Evolutionary conservation across 2,113 vertebrate species (phyloP), one percentile per base, ranked within the genome.

Genomic region (Bubalus kerabau): DNA sequence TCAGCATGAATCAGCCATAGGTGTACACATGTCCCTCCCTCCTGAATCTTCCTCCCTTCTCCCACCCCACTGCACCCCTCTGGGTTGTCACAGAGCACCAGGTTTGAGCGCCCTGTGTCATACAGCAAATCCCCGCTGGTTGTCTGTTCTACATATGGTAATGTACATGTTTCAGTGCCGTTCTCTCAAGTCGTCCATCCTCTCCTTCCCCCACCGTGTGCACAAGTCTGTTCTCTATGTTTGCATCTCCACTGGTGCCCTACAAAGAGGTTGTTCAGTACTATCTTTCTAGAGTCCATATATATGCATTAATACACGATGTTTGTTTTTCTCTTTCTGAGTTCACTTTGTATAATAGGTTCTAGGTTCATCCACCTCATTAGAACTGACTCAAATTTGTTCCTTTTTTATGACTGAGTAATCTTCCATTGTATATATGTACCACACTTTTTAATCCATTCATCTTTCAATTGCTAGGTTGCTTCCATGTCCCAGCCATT

Each of bases 31-130:
- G 10, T 71, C 19, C 9, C 10, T 40, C n/a, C n/a, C 5, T 40
- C 67, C 19, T 23, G 67, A 71, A 6, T 36, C 10, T 71, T 23
- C n/a, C 19, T 40, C n/a, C n/a, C 19, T 0, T 23, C n/a, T 71
- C 2, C 10, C 19, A 12, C n/a, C 10, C 67, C 19, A 36, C 10
- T 21, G 67, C 5, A 23, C 1, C 19, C 1, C 5, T 36, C 19
- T 40, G 9, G 67, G 67, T 12, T 71, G n/a, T 40, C 67, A 17
- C 7, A 40, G 67, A 71, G n/a, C 19, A 23, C n/a, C 67, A 3
- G 19, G 67, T 23, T 71, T 40, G 67, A 23, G 67, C 10, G 2
- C 5, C n/a, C n/a, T 23, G n/a, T 71, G 10, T 40, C n/a, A 36
- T 23, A 23, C 19, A 71, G 19, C n/a, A 12, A 36, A 6, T 12